Conservation (phyloP, 2,888 invertebrate species). For the Andrena trimmerana region DNA sequence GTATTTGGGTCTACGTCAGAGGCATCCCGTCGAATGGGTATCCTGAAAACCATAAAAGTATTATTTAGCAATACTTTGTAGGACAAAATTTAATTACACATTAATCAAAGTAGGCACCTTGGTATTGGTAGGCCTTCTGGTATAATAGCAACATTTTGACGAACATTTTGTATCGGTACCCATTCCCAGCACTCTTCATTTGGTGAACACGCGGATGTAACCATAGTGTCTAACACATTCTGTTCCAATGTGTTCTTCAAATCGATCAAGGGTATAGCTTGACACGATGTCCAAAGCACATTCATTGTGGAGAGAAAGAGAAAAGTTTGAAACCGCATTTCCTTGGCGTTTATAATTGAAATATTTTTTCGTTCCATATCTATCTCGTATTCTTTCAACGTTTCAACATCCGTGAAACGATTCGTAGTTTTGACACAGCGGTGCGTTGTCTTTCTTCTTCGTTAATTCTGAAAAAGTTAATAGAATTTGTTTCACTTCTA, state of each 20-base stretch:
- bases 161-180: conserved; percentile 64
- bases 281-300: conserved; percentile 24
- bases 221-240: conserved; percentile 54
- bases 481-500: background rate
- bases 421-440: conserved; percentile 46
- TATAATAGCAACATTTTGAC: conserved; percentile 41
- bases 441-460: conserved; percentile 25
- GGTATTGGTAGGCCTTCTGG: conserved; percentile 42
- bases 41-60: conserved; percentile 46
- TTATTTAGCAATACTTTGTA: background rate
- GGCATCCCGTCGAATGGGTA: conserved; percentile 49
- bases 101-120: conserved; percentile 7
- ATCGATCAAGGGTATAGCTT: conserved; percentile 55
- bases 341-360: background rate
- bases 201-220: conserved; percentile 70
- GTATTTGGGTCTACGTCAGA: conserved; percentile 38
- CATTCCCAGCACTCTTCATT: conserved; percentile 76
- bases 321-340: conserved; percentile 7
- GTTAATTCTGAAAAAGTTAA: conserved; percentile 37
- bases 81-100: background rate
- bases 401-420: conserved; percentile 31
- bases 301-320: conserved; percentile 26
- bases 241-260: conserved; percentile 37
- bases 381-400: conserved; percentile 43
- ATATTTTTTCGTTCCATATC: conserved; percentile 26